A percentile compares a stretch with the other conserved stretches of the same genome.
phyloP scores from a whole-genome alignment of 2,113 vertebrate genomes.

The Bungarus multicinctus region DNA sequence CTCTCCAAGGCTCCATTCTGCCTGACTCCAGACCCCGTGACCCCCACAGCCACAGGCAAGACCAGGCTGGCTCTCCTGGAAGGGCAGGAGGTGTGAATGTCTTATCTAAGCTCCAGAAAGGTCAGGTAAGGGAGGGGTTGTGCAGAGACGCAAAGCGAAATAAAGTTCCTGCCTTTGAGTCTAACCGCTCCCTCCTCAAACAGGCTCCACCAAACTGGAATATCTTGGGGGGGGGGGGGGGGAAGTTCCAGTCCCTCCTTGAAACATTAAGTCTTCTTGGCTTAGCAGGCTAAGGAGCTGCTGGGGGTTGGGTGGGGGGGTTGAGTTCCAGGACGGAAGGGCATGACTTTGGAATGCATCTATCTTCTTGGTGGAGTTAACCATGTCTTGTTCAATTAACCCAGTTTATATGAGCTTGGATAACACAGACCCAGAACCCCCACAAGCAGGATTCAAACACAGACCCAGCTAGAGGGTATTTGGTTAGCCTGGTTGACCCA shows the following conservation, averaged over 20 bases:
- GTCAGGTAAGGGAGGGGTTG: background rate
- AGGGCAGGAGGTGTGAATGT: background rate
- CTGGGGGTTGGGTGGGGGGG: background rate
- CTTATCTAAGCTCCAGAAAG: background rate
- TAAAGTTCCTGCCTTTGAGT: background rate
- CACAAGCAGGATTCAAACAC: background rate
- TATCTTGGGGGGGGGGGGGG: background rate
- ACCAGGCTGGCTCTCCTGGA: background rate
- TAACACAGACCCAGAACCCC: background rate
- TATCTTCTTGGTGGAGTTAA: background rate
- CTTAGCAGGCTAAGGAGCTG: background rate
- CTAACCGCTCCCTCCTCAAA: background rate
- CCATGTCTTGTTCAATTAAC: background rate
- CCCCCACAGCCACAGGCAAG: background rate
- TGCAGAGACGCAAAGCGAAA: background rate
- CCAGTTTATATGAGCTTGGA: background rate
- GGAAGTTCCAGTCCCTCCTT: background rate
- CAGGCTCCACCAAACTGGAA: background rate
- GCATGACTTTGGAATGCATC: background rate
- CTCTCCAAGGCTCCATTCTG: background rate
- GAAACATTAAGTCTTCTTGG: background rate
- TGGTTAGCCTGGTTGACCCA: background rate
- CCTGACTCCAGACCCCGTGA: background rate
- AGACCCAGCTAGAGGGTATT: background rate
- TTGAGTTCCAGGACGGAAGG: background rate